Base-by-base conservation (phyloP, 2,888 invertebrate genomes). In the Pandemis cinnamomeana region DNA sequence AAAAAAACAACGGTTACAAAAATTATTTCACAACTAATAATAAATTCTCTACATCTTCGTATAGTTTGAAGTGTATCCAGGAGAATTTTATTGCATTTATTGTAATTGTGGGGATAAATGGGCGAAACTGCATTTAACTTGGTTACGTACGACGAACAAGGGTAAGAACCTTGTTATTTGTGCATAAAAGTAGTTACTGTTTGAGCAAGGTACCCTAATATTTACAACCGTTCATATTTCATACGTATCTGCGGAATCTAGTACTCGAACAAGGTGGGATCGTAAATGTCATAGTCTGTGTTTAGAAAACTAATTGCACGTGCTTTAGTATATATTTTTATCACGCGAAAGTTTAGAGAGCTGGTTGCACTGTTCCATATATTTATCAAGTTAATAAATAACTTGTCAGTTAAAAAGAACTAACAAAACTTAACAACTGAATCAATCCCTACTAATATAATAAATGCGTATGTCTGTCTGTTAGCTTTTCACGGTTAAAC, bases 241-340 rank as follows among this genome's bases (percentile, higher is more conserved):
- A 74, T 70, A 71, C 60, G 10, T 71, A 74, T 74, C 70, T 74
- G 55, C 53, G 66, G 62, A 51, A 73, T 67, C 53, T 58, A 64
- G 42, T 42, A 27, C 46, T 51, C 46, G 44, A 74, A 74, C 74
- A 67, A 70, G 73, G 66, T 66, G 63, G 72, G 46, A 74, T 71
- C 74, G 60, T 74, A 74, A 74, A 74, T 62, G 74, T 67, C 74
- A 67, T 74, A 74, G 70, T 67, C 74, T 51, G 74, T 72, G 72
- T 74, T 67, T 71, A 67, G 70, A 55, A 66, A 71, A 74, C 74
- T 71, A 74, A 74, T 74, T 74, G 74, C 74, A 67, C n/a, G 27
- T 72, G 41, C 66, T 51, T 70, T 70, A 36, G 61, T 70, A 60
- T 66, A 66, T 42, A 60, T 64, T 73, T 70, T 62, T 67, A 62